Base-by-base conservation (phyloP, 2,888 invertebrate species). In the Drosophila borealis region DNA sequence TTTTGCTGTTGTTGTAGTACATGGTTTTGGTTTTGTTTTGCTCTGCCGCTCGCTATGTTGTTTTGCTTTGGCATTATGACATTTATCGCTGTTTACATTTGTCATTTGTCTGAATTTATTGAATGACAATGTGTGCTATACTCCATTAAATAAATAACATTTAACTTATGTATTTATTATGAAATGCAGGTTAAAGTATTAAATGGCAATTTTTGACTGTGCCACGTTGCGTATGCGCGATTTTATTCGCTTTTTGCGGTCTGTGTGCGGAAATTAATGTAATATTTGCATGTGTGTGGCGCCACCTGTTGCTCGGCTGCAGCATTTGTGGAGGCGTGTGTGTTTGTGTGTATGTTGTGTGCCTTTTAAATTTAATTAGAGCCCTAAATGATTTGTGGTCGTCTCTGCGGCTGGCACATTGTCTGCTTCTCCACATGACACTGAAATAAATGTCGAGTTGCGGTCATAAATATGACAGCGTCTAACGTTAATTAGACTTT, bases 401-500 rank as follows among this genome's bases (percentile, higher is more conserved):
- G 60, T 39, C 55, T 51, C 72, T 62, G 74, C 29, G 74, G 73
- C 48, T 55, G 17, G 21, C 48, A 25, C 33, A 46, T 19, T 60
- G 55, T 39, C 51, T 51, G 45, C 19, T 19, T 39, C 61, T 51
- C 57, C 42, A 50, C 59, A 57, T 51, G 70, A 60, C 63, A 64
- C 57, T 57, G 44, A 48, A 60, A 80, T 80, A 65, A 65, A 65
- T 76, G 70, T 80, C 71, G 57, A 70, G 77, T 13, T 75, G 76
- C 60, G 66, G 82, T 70, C 86, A 60, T 88, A 85, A 81, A 81
- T 70, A 68, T 75, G 63, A 63, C 69, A 49, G 44, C 46, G 53
- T 50, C 57, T 37, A 69, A 25, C 50, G 59, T 61, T 80, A 80
- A 81, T 88, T 78, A 70, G 59, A 64, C 62, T 62, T 37, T 69